Evolutionary conservation across 2,797 vertebrate genomes (phyloP), one percentile per base, ranked within the genome.

Genomic region (Acrossocheilus wenchowensis): DNA sequence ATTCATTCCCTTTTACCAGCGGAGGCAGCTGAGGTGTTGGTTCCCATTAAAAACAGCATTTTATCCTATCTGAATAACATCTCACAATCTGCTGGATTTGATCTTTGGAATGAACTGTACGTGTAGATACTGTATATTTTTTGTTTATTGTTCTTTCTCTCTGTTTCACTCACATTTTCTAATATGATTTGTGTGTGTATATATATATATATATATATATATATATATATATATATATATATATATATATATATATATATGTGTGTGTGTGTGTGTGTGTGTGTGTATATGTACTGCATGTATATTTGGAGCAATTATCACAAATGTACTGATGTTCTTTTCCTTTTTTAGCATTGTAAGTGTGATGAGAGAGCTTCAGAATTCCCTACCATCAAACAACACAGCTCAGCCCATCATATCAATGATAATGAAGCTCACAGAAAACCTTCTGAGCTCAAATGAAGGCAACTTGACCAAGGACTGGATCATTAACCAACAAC

Each of bases 401-500:
- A 85, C 91, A 26, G 91, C 90, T 14, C 88, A 89, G 60, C n/a
- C 89, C 82, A 93, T 90, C 80, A 0, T 94, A 39, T 92, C 92
- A 39, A 4, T 69, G 34, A 66, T 94, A 74, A 88, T 92, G 81
- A 90, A 93, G 66, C 72, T 94, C 88, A 91, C 91, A 72, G 80
- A 89, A 41, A 89, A 86, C 84, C 87, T 95, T 80, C 9, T 94
- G 88, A 90, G 90, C 43, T 87, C 88, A 17, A 86, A 60, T 62
- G 91, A 92, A 93, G 93, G 94, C 0, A 64, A 91, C 39, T 1
- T 92, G 23, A 90, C 92, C 34, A 48, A 91, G 14, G 72, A 52
- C 1, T 96, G 95, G 95, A 89, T 95, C 86, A 89, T 87, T 64
- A 90, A 94, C 73, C 91, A 94, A 39, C 88, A 90, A 50, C 72